Evolutionary conservation across 2,113 vertebrate genomes (phyloP).

Genomic region (Callorhinus ursinus): DNA sequence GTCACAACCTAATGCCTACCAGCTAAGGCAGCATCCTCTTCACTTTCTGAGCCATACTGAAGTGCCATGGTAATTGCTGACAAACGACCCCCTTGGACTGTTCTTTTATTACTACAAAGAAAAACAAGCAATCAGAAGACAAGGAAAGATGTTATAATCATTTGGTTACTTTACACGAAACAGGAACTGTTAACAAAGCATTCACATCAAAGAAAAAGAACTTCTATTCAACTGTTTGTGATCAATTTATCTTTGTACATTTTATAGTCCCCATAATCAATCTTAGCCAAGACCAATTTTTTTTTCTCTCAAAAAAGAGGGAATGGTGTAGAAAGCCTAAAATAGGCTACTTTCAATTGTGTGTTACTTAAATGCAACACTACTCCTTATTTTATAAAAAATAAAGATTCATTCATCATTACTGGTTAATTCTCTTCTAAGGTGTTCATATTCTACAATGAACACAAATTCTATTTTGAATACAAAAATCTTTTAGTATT

Average conservation of each 20-base stretch:
- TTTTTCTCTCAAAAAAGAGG: slow-evolving; percentile 15
- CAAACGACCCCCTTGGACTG: slow-evolving; percentile 95
- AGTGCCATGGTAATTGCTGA: slow-evolving; percentile 98
- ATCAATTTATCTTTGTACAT: slow-evolving; percentile 39
- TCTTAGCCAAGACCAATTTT: slow-evolving; percentile 24
- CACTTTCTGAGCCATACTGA: slow-evolving; percentile 98
- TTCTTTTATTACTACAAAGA: slow-evolving; percentile 92
- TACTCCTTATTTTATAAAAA: slow-evolving; percentile 38
- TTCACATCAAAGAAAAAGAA: slow-evolving; percentile 10
- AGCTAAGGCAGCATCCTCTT: slow-evolving; percentile 96
- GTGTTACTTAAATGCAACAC: slow-evolving; percentile 34
- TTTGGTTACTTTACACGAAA: slow-evolving; percentile 16
- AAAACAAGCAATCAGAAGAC: slow-evolving; percentile 67
- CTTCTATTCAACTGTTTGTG: not conserved
- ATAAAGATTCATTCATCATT: slow-evolving; percentile 23
- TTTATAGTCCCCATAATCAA: not conserved
- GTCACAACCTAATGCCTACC: slow-evolving; percentile 85
- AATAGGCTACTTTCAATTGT: not conserved
- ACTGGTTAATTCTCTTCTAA: slow-evolving; percentile 30
- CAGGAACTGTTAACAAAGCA: slow-evolving; percentile 42
- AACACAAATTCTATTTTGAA: slow-evolving; percentile 45
- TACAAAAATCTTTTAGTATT: slow-evolving; percentile 25
- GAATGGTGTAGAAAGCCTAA: not conserved
- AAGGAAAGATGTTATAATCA: not conserved
- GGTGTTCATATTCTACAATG: slow-evolving; percentile 19